phyloP scores from a whole-genome alignment of 2,888 invertebrate genomes.

The Cataglyphis livida region DNA sequence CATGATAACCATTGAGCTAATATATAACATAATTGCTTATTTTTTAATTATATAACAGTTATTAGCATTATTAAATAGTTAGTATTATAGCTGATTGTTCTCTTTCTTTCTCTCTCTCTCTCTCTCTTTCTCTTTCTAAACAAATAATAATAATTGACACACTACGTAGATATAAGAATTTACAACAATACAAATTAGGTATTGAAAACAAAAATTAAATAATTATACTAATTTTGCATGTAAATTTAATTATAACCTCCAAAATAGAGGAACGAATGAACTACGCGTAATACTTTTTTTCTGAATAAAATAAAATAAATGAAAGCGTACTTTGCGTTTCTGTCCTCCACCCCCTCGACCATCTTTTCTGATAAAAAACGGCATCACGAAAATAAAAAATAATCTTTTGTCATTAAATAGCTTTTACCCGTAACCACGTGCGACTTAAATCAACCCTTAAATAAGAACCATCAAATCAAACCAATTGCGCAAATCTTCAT shows the following conservation, averaged over 20 bases:
- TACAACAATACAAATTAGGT: not conserved
- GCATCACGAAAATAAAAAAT: conserved; percentile 71
- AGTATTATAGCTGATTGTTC: not conserved
- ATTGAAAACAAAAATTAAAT: not conserved
- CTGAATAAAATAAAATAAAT: conserved; percentile 19
- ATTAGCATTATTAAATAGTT: not conserved
- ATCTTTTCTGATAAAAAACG: conserved; percentile 81
- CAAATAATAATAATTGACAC: not conserved
- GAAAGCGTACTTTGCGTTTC: conserved; percentile 79
- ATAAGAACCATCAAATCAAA: not conserved
- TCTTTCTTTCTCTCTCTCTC: not conserved
- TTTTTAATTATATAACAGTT: conserved; percentile 17
- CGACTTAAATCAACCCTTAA: not conserved
- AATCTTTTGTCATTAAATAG: conserved; percentile 29
- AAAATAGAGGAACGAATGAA: not conserved
- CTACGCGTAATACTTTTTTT: not conserved
- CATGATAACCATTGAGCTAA: conserved; percentile 69
- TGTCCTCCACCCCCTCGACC: conserved; percentile 68
- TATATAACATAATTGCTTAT: conserved; percentile 41
- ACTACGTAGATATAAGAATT: not conserved
- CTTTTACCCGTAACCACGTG: conserved; percentile 48
- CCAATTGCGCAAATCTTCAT: not conserved
- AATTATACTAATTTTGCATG: not conserved
- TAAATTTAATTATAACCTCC: conserved; percentile 4
- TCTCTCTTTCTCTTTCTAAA: not conserved